Evolutionary conservation across 2,797 vertebrate species (phyloP).

Genomic region (Ibycter americanus): DNA sequence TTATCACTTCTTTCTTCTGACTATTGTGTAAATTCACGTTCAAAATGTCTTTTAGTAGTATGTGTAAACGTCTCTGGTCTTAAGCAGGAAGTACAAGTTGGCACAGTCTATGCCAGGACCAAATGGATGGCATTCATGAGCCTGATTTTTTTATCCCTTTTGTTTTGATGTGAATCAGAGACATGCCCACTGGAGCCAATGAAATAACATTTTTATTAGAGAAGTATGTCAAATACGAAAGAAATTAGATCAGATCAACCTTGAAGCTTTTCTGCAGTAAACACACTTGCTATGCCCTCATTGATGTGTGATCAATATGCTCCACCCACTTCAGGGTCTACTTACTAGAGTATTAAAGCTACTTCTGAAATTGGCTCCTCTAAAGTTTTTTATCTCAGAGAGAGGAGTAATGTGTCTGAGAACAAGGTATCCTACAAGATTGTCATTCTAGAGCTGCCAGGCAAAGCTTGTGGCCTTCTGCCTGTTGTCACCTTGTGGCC

Average conservation of each 20-base stretch:
- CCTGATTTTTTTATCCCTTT: not conserved
- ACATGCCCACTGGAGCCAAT: not conserved
- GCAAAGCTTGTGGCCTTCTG: not conserved
- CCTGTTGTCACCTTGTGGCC: accelerated
- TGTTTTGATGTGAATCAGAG: not conserved
- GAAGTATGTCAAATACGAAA: not conserved
- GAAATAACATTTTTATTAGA: not conserved
- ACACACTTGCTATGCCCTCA: not conserved
- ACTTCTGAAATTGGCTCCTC: not conserved
- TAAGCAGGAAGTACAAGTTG: not conserved
- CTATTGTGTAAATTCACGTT: not conserved
- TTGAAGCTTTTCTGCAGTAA: not conserved
- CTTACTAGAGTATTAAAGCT: not conserved
- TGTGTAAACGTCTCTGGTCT: not conserved
- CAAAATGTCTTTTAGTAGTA: not conserved
- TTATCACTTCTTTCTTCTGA: not conserved
- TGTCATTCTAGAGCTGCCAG: not conserved
- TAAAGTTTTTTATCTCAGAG: not conserved
- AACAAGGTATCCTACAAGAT: not conserved
- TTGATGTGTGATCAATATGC: not conserved
- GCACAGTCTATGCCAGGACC: not conserved
- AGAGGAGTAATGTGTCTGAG: not conserved
- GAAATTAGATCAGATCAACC: not conserved
- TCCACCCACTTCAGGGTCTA: not conserved
- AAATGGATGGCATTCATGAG: not conserved